Base-by-base conservation (phyloP, 2,797 vertebrate genomes). In the Tachyglossus aculeatus region DNA sequence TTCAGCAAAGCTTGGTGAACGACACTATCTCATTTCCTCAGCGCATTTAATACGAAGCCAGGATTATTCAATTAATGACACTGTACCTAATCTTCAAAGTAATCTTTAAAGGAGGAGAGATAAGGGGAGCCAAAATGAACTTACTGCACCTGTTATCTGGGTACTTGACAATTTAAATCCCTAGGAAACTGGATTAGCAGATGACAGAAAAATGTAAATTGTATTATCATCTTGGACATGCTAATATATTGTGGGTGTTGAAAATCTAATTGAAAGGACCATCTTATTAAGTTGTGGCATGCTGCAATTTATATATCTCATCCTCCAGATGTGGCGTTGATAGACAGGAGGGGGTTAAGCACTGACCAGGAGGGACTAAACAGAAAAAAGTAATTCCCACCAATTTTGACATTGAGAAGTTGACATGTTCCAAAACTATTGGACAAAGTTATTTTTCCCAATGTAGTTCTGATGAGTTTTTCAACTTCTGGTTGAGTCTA, bases 241-340 rank as follows among this genome's bases (percentile, higher is more conserved):
- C 57, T 78, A 80, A 84, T 84, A 67, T 79, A 74, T 65, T 73
- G 78, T 41, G 66, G 67, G 72, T 77, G 74, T 60, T 80, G 77
- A 67, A 80, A 86, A 85, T 75, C 65, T 81, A 50, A 2, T 7
- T 65, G 79, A 82, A 86, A 86, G 65, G 21, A 1, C 12, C 56
- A 74, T 53, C 74, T 87, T 80, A 85, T 84, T 85, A 90, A 88
- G 69, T 39, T 70, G 71, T 74, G 78, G 78, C 83, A 78, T n/a
- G 48, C 67, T 75, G 37, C 56, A 60, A 75, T 79, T 86, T 77
- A 57, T 72, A 82, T 82, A 85, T 87, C 88, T 78, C 63, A 22
- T 33, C 39, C 81, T 82, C 77, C 89, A 88, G 75, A 81, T 86
- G 85, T 64, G 59, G 82, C 75, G 71, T 71, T 53, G 51, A 55